phyloP scores from a whole-genome alignment of 2,888 invertebrate genomes.

The Melanostoma scalare region DNA sequence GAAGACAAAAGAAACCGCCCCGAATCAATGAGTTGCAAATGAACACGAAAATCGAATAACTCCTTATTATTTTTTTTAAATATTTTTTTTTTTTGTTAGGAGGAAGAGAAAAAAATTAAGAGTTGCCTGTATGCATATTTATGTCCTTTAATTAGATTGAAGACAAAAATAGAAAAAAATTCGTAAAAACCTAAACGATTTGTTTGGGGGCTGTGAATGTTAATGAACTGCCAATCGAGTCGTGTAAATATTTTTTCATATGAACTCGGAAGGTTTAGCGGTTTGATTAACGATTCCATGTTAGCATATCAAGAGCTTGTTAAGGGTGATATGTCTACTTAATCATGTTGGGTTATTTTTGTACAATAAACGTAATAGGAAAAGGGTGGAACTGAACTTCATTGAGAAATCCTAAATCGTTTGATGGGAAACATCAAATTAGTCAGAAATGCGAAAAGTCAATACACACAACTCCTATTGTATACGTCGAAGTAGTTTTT shows the following conservation, averaged over 20 bases:
- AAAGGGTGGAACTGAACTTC: no score
- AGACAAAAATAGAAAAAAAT: slow-evolving; percentile 37
- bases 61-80: slow-evolving; percentile 23
- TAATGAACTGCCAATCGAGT: slow-evolving; percentile 51
- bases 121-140: slow-evolving; percentile 63
- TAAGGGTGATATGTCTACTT: slow-evolving; percentile 40
- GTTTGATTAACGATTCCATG: slow-evolving; percentile 4
- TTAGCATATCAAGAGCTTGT: neutral
- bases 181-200: slow-evolving; percentile 25
- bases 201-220: slow-evolving; percentile 19
- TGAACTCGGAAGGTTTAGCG: slow-evolving; percentile 14
- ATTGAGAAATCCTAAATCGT: no score
- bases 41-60: slow-evolving; percentile 58
- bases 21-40: slow-evolving; percentile 60
- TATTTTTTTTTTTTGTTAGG: slow-evolving; percentile 31
- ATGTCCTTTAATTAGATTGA: slow-evolving; percentile 67
- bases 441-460: no score
- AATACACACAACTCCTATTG: no score
- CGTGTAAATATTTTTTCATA: slow-evolving; percentile 48
- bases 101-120: slow-evolving; percentile 31
- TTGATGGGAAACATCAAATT: no score
- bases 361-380: no score
- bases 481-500: no score
- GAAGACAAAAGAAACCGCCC: neutral
- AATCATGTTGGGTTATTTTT: neutral